phyloP scores from a whole-genome alignment of 2,113 vertebrate genomes.

The Rhynchopsitta pachyrhyncha region DNA sequence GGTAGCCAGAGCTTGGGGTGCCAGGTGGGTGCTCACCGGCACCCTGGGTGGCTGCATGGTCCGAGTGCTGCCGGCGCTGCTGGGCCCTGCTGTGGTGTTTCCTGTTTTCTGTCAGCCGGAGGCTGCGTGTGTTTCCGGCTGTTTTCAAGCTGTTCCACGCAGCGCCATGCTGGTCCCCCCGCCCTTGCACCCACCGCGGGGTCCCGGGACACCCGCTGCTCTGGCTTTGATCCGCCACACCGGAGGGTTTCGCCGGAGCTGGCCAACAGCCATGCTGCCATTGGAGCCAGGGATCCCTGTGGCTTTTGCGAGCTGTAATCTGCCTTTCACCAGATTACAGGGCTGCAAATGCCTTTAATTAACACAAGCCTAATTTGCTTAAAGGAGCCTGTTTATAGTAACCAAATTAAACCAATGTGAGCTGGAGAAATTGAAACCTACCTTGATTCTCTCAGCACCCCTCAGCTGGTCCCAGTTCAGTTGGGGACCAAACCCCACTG shows the following conservation, averaged over 20 bases:
- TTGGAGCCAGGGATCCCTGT: not conserved
- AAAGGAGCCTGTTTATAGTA: slow-evolving; percentile 43
- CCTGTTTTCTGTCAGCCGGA: slow-evolving; percentile 48
- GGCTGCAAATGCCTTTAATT: slow-evolving; percentile 41
- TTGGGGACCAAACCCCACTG: not conserved
- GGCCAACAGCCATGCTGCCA: rapidly evolving
- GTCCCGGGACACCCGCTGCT: not conserved
- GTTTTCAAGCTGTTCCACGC: not conserved
- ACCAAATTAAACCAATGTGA: slow-evolving; percentile 47
- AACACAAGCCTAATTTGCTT: slow-evolving; percentile 50
- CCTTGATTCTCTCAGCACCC: not conserved
- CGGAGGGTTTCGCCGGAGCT: not conserved
- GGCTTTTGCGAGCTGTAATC: not conserved
- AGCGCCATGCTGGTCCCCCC: rapidly evolving
- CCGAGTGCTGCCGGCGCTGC: rapidly evolving
- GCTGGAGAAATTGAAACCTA: not conserved
- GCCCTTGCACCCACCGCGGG: not conserved
- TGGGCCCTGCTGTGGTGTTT: not conserved
- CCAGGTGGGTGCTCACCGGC: rapidly evolving
- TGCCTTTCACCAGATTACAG: slow-evolving; percentile 40
- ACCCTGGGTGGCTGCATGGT: not conserved
- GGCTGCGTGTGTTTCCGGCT: slow-evolving; percentile 29
- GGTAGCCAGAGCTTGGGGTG: not conserved
- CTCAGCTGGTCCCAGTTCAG: rapidly evolving
- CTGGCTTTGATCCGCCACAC: rapidly evolving